Evolutionary conservation across 1,140 invertebrate genomes (phyloP).

Genomic region (Scylla paramamosain): DNA sequence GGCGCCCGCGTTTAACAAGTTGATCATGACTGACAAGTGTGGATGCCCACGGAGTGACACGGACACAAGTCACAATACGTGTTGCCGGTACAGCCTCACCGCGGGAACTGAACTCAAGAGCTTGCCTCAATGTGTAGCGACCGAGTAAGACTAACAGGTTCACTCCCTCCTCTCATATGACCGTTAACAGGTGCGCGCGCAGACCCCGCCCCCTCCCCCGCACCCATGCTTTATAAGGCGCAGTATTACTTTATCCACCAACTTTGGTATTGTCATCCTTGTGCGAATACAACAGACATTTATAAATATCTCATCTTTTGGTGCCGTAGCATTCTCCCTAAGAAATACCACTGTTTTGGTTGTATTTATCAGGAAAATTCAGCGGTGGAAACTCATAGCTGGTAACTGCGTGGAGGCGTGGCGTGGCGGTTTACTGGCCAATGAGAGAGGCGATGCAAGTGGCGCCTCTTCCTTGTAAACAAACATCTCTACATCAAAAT

Average conservation of each 20-base stretch:
- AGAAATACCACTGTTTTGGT: too few species aligned
- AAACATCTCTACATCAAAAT: background rate
- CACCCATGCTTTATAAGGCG: too few species aligned
- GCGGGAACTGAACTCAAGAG: background rate
- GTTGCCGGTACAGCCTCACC: background rate
- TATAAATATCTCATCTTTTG: too few species aligned
- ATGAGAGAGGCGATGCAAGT: background rate
- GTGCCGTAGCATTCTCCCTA: too few species aligned
- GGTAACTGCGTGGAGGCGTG: background rate
- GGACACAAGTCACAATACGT: background rate
- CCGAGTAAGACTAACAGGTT: background rate
- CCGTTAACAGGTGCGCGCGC: background rate
- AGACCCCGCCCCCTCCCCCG: background rate
- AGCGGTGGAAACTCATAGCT: background rate
- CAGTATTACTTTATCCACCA: too few species aligned
- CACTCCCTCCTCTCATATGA: background rate
- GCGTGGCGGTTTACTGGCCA: background rate
- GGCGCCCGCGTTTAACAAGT: background rate
- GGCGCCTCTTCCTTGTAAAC: background rate
- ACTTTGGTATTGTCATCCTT: too few species aligned
- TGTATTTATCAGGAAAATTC: too few species aligned
- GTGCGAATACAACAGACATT: too few species aligned
- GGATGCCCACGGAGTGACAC: background rate
- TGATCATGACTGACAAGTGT: background rate
- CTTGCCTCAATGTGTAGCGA: background rate